A percentile compares a stretch with the other conserved stretches of the same genome.
phyloP scores from a whole-genome alignment of 2,113 vertebrate genomes.

The Silurus asotus region DNA sequence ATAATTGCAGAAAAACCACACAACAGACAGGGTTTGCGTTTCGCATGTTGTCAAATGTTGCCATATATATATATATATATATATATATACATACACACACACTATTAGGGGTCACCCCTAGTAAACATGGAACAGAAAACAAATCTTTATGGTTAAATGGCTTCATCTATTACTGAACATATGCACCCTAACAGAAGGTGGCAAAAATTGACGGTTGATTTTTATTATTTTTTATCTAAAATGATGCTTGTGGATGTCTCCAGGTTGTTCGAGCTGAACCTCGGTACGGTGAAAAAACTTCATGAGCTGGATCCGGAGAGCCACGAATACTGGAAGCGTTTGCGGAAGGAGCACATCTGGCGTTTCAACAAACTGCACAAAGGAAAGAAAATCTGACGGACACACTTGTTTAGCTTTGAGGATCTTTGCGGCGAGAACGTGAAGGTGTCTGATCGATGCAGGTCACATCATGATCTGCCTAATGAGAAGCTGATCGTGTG shows the following conservation, averaged over 20 bases:
- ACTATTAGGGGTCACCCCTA: background rate
- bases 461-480: background rate
- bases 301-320: conserved; percentile 78
- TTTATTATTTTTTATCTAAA: background rate
- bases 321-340: conserved; percentile 77
- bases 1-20: no score
- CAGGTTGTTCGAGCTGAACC: conserved; percentile 87
- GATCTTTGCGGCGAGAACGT: background rate
- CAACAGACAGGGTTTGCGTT: no score
- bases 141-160: background rate
- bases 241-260: background rate
- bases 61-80: no score
- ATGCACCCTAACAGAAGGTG: background rate
- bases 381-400: conserved; percentile 73
- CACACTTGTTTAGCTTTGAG: background rate
- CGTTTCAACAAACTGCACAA: conserved; percentile 80
- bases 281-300: conserved; percentile 77
- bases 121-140: background rate
- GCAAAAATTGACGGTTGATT: background rate
- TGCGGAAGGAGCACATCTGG: conserved; percentile 86
- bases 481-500: background rate
- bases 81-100: no score
- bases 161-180: background rate
- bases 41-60: no score
- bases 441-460: background rate